These are phyloP conservation scores for Drosophila pseudoobscura DNA, from an alignment of 1,140 invertebrate species.

Conservation along the genomic window DNA sequence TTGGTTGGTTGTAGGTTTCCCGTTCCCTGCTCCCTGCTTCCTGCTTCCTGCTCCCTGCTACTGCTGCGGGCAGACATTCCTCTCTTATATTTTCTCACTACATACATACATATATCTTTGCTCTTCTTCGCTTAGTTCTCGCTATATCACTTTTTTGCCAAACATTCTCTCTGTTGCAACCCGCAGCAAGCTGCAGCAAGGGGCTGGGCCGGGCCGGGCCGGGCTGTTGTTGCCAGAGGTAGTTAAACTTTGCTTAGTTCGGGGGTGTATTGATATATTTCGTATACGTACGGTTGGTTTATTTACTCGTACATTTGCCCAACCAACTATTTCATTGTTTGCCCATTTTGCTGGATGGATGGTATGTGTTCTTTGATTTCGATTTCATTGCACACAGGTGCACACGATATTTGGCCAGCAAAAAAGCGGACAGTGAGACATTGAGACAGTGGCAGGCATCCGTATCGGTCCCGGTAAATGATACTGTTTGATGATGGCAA, in stretches of 20 bases:
- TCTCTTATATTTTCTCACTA: background rate
- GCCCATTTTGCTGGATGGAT: conserved; percentile 40
- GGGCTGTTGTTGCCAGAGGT: background rate
- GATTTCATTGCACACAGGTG: conserved; percentile 39
- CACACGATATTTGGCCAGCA: conserved; percentile 6
- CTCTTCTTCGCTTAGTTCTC: conserved; percentile 2
- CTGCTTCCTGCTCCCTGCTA: no score
- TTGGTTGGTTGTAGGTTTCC: conserved; percentile 31
- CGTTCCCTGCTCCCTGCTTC: background rate
- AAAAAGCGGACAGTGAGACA: background rate
- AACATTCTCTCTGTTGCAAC: conserved; percentile 15
- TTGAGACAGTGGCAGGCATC: background rate
- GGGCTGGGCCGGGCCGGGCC: no score
- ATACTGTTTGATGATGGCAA: conserved; percentile 49
- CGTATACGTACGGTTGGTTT: background rate
- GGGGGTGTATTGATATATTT: conserved; percentile 21
- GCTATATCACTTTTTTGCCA: background rate
- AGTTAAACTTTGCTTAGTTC: conserved; percentile 27
- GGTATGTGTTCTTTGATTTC: conserved; percentile 38
- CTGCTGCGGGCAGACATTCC: no score
- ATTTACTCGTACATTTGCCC: conserved; percentile 31
- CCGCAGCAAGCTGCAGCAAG: background rate
- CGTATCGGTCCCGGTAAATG: conserved; percentile 27
- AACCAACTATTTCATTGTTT: conserved; percentile 40
- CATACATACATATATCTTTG: no score